Conservation (phyloP, 2,113 vertebrate genomes). For the Carassius gibelio region DNA sequence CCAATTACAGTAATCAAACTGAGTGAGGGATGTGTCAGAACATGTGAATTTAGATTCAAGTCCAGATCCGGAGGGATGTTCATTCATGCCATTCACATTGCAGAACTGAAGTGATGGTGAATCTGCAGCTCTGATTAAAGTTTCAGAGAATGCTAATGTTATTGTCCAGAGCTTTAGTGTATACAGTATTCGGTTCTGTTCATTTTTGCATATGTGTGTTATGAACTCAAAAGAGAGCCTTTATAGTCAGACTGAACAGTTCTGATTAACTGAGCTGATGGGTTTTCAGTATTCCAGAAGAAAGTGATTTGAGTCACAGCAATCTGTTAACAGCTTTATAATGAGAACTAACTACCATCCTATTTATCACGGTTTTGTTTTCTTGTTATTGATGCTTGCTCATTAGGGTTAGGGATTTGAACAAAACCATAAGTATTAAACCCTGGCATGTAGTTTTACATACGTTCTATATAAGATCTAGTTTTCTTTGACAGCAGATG, state of each 20-base stretch:
- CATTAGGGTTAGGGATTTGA: background rate
- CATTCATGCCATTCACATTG: constrained; percentile 13
- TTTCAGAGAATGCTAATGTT: background rate
- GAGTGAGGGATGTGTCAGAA: background rate
- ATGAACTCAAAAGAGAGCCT: background rate
- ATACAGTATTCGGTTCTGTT: background rate
- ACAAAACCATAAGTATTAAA: background rate
- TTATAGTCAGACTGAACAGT: background rate
- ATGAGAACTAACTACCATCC: background rate
- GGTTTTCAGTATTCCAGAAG: constrained; percentile 9
- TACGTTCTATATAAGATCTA: background rate
- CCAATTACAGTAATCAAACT: constrained; percentile 16
- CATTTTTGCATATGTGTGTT: background rate
- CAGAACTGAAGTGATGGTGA: background rate
- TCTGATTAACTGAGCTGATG: background rate
- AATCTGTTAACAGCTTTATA: background rate
- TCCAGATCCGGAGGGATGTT: constrained; percentile 17
- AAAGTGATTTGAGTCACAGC: background rate
- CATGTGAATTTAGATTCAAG: constrained; percentile 20
- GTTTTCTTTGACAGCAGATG: background rate
- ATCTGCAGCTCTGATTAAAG: background rate
- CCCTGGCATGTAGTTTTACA: background rate
- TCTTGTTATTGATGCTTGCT: background rate
- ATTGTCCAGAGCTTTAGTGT: constrained; percentile 1
- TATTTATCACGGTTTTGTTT: background rate